Conservation (phyloP, 1,140 invertebrate genomes). For the Stenopsyche tienmushanensis region DNA sequence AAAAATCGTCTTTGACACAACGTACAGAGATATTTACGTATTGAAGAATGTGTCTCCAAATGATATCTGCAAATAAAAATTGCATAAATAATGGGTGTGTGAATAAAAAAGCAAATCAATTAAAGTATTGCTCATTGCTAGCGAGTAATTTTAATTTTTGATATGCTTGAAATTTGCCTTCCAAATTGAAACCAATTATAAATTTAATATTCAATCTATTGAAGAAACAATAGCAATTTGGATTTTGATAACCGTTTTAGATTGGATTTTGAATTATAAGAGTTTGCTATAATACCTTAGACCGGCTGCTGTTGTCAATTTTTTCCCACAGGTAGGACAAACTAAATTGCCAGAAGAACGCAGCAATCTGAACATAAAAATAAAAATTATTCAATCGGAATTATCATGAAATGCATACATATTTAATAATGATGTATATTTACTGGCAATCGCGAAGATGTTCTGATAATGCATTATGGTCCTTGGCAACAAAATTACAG, state of each 20-base stretch:
- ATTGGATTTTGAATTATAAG: not conserved
- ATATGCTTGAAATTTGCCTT: too few species aligned
- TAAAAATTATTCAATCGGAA: not conserved
- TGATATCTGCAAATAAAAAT: constrained; percentile 33
- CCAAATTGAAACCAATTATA: too few species aligned
- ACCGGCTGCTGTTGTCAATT: constrained; percentile 25
- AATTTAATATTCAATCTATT: too few species aligned
- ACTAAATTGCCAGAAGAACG: constrained; percentile 11
- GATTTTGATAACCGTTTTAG: too few species aligned
- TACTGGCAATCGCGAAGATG: constrained; percentile 25
- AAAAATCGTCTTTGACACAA: constrained; percentile 24
- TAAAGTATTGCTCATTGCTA: not conserved
- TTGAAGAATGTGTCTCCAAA: constrained; percentile 22
- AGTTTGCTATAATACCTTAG: constrained; percentile 15
- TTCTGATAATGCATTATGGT: not conserved
- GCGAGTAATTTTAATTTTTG: too few species aligned
- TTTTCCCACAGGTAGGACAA: constrained; percentile 34
- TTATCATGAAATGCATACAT: not conserved
- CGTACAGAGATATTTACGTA: constrained; percentile 11
- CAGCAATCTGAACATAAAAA: constrained; percentile 2
- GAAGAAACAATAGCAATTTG: too few species aligned
- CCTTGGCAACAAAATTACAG: not conserved
- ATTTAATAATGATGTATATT: not conserved
- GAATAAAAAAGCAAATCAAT: not conserved
- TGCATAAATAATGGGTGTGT: not conserved